Conservation (phyloP, 2,888 invertebrate species). For the Drepanosiphum platanoidis region DNA sequence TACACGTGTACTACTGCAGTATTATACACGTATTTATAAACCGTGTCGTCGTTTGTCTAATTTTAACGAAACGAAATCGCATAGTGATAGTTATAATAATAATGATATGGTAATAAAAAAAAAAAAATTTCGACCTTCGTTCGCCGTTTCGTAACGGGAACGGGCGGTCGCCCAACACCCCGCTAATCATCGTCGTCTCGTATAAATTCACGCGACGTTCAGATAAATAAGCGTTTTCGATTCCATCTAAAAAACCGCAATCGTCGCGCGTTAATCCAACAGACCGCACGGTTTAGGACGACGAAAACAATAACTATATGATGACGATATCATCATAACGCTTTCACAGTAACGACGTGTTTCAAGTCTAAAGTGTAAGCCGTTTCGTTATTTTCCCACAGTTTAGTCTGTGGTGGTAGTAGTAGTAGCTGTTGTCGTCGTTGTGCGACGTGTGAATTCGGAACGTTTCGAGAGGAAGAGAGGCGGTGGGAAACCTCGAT, state of each 20-base stretch:
- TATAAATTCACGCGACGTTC: background rate
- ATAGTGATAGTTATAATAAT: too few species aligned
- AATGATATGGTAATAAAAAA: background rate
- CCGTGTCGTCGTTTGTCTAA: constrained; percentile 17
- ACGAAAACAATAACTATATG: background rate
- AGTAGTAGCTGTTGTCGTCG: too few species aligned
- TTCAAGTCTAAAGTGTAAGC: background rate
- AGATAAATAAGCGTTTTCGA: background rate
- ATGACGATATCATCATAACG: background rate
- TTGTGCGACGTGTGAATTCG: background rate
- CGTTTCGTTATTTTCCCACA: background rate
- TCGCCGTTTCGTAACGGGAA: constrained; percentile 53
- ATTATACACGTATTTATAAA: constrained; percentile 24
- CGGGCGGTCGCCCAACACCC: constrained; percentile 3
- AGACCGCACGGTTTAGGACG: background rate
- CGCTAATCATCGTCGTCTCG: background rate
- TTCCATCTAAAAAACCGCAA: background rate
- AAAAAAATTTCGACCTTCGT: constrained; percentile 15
- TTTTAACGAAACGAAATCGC: constrained; percentile 11
- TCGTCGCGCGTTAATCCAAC: background rate
- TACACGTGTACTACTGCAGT: background rate
- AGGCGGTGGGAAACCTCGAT: background rate
- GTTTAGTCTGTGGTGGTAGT: too few species aligned
- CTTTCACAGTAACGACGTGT: background rate
- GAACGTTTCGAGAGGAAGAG: background rate